Conservation (phyloP, 2,888 invertebrate species). For the Macropis europaea region DNA sequence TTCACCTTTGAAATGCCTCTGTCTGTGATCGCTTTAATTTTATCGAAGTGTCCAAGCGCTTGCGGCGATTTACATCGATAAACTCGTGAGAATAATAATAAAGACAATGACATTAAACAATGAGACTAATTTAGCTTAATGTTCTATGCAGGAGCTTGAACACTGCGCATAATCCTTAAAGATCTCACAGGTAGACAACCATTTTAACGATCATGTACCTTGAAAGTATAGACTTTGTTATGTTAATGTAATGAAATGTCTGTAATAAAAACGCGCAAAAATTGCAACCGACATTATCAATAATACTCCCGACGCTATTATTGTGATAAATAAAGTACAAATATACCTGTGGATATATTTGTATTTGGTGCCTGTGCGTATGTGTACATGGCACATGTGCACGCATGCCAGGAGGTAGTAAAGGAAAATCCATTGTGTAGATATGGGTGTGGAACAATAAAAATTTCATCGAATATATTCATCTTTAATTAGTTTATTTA, state of each 20-base stretch:
- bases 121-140: slow-evolving; percentile 61
- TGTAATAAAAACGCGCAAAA: slow-evolving; percentile 76
- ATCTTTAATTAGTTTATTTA: slow-evolving; percentile 79
- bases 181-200: slow-evolving; percentile 77
- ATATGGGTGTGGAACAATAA: slow-evolving; percentile 47
- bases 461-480: slow-evolving; percentile 65
- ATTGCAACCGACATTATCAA: slow-evolving; percentile 53
- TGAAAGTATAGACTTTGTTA: slow-evolving; percentile 80
- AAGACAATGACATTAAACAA: slow-evolving; percentile 52
- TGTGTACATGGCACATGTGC: background rate
- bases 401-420: background rate
- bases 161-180: slow-evolving; percentile 75
- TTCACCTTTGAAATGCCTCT: slow-evolving; percentile 68
- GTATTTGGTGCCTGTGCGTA: background rate
- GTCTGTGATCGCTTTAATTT: slow-evolving; percentile 75
- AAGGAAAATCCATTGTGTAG: slow-evolving; percentile 23
- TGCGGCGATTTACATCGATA: slow-evolving; percentile 57
- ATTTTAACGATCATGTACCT: slow-evolving; percentile 79
- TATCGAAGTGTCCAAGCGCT: slow-evolving; percentile 73
- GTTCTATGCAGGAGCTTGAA: slow-evolving; percentile 69
- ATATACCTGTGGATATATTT: slow-evolving; percentile 8
- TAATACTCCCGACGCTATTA: slow-evolving; percentile 48
- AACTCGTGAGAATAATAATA: slow-evolving; percentile 35
- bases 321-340: slow-evolving; percentile 49
- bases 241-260: slow-evolving; percentile 78